A percentile compares a stretch with the other conserved stretches of the same genome.
Evolutionary conservation across 2,888 invertebrate genomes (phyloP).

Genomic region (Plebejus argus): DNA sequence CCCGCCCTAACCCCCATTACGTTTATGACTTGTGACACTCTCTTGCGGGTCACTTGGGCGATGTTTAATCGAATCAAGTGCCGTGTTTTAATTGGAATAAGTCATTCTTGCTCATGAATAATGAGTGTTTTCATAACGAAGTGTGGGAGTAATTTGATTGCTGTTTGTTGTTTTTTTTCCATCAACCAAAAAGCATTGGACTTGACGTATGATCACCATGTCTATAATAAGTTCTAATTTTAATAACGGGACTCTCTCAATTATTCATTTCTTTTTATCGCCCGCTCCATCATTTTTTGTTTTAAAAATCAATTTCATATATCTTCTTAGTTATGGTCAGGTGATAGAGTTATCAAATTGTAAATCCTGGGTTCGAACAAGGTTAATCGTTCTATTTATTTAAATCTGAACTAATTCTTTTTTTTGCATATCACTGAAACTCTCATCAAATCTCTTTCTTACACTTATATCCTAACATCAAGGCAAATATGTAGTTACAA

Average conservation of each 20-base stretch:
- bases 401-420: too few species aligned
- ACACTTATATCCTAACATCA: not conserved
- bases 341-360: too few species aligned
- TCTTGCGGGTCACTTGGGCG: conserved; percentile 65
- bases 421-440: not conserved
- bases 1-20: conserved; percentile 52
- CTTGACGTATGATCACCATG: not conserved
- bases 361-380: too few species aligned
- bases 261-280: not conserved
- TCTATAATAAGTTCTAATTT: not conserved
- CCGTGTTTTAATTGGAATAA: conserved; percentile 39
- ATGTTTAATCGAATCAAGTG: conserved; percentile 55
- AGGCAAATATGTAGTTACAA: not conserved
- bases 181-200: not conserved
- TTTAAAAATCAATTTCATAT: too few species aligned
- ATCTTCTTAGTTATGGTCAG: too few species aligned
- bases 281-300: not conserved
- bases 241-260: not conserved
- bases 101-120: conserved; percentile 32
- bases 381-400: too few species aligned
- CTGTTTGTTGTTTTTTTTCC: not conserved
- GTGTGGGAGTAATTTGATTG: conserved; percentile 21
- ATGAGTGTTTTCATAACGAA: conserved; percentile 27
- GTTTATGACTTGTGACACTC: conserved; percentile 71
- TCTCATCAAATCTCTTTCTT: not conserved